A percentile compares a stretch with the other conserved stretches of the same genome.
Conservation (phyloP, 2,797 vertebrate species). For the Phataginus tricuspis region DNA sequence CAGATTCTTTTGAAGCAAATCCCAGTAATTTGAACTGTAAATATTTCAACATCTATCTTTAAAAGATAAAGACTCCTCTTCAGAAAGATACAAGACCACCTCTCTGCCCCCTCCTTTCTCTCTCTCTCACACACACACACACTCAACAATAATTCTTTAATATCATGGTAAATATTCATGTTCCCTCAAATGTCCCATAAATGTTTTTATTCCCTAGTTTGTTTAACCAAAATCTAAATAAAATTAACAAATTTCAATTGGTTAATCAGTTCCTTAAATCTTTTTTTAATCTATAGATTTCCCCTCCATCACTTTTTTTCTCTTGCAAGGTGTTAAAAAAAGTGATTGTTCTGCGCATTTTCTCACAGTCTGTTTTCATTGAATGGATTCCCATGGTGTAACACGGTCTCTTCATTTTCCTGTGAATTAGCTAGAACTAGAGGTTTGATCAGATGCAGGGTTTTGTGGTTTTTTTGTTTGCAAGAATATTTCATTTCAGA, state of each 20-base stretch:
- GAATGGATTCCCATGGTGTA: not conserved
- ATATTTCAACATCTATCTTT: conserved; percentile 7
- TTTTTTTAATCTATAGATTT: conserved; percentile 11
- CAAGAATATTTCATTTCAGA: conserved; percentile 27
- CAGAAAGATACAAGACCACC: not conserved
- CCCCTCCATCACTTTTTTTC: not conserved
- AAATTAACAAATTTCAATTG: not conserved
- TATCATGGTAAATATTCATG: not conserved
- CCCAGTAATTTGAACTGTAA: not conserved
- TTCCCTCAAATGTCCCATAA: not conserved
- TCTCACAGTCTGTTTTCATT: conserved; percentile 20
- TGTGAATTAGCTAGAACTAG: conserved; percentile 38
- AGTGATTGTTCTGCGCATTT: conserved; percentile 52
- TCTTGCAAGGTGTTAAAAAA: not conserved
- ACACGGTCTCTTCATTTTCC: conserved; percentile 24
- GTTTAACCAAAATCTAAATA: not conserved
- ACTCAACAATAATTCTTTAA: not conserved
- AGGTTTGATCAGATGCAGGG: not conserved
- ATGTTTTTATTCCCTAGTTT: not conserved
- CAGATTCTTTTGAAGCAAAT: not conserved
- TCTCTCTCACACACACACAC: not conserved
- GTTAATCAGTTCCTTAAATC: not conserved
- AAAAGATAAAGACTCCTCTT: not conserved
- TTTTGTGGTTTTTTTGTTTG: not conserved
- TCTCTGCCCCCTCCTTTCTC: not conserved